Conservation (phyloP, 23 tunicate species). For the Trididemnum clinides region DNA sequence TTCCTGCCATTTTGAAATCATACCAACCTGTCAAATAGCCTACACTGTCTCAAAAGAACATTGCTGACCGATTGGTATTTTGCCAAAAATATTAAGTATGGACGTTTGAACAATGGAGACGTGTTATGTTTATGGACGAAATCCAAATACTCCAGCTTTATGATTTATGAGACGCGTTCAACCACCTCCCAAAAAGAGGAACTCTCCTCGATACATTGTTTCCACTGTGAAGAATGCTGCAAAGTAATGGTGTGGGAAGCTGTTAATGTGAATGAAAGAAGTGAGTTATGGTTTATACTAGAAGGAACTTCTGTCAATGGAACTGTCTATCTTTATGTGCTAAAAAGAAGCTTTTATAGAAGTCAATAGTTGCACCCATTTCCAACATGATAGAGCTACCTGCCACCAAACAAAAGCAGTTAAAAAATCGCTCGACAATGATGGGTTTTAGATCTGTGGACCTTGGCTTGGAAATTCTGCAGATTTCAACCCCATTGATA, state of each 20-base stretch:
- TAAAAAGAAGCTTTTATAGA: not conserved
- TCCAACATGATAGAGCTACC: conserved; percentile 6
- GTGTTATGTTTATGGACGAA: not conserved
- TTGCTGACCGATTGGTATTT: too few species aligned
- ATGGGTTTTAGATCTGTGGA: not conserved
- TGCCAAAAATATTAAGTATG: too few species aligned
- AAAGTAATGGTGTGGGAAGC: conserved; percentile 4
- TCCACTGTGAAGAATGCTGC: conserved; percentile 13
- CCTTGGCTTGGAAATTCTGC: not conserved
- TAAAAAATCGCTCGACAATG: not conserved
- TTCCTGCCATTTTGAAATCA: conserved; percentile 6
- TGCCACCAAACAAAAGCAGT: conserved; percentile 9
- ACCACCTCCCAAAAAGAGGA: not conserved
- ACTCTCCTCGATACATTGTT: too few species aligned
- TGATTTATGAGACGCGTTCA: not conserved
- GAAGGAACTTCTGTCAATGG: conserved; percentile 4
- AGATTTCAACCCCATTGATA: too few species aligned
- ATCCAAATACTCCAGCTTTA: not conserved
- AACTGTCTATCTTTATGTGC: not conserved
- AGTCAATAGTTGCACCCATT: too few species aligned
- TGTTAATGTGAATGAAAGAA: not conserved
- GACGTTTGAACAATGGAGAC: not conserved
- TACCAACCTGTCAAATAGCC: not conserved
- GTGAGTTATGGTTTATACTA: not conserved
- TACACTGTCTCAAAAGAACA: not conserved